Base-by-base conservation (phyloP, 37 sponge, comb jelly and placozoan genomes). In the Crambe crambe region DNA sequence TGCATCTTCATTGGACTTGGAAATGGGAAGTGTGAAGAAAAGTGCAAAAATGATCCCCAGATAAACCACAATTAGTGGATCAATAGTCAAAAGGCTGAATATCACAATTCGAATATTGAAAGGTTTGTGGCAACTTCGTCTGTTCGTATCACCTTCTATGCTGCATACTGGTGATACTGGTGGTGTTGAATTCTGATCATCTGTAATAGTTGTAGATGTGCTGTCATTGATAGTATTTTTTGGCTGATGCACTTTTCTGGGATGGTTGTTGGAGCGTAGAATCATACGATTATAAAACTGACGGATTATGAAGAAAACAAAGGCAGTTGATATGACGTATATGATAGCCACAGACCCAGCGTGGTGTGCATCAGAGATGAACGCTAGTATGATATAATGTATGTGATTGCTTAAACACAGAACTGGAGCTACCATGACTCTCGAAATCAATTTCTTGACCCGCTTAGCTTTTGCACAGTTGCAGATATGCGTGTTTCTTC, bases 351-450 rank as follows among this genome's bases (percentile, higher is more conserved):
- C 56, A 2, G 59, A 68, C 0, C 70, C 80, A 56, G 80, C 70
- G 22, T 80, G 80, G 51, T 27, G 35, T 37, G 80, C 58, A 38
- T 80, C 80, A 21, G 80, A 68, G 18, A 80, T 47, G 40, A 69
- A 70, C 20, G 80, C 67, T 6, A 80, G 58, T 23, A 80, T 54
- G 57, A 80, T 80, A 58, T 80, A 80, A 25, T 67, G 59, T 31
- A 68, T 29, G 43, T 80, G 80, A 37, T 80, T 80, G 41, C 58
- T 39, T 5, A 68, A 15, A 37, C 70, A 69, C 34, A 80, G 70
- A 17, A 80, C 0, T 9, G 80, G 70, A 17, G 80, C 67, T 27
- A 69, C 70, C 69, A 68, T 80, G 34, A 80, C 31, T 0, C 70
- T 43, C 25, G 54, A 67, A 56, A 80, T 12, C 6, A 80, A 58